Evolutionary conservation across 2,888 invertebrate genomes (phyloP).

Genomic region (Ormyrus thymus): DNA sequence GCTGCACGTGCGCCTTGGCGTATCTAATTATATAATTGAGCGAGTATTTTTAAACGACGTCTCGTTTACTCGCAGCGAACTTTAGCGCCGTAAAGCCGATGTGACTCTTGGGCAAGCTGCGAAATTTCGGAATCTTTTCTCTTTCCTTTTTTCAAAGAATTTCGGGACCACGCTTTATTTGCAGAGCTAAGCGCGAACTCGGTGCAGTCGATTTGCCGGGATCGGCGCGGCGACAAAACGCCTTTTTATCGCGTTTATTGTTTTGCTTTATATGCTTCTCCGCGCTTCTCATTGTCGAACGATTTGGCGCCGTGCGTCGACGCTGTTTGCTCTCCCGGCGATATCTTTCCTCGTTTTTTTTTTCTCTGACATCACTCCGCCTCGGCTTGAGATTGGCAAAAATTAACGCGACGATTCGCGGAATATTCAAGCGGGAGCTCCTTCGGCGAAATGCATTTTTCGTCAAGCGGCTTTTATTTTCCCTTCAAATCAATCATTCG

Average conservation of each 20-base stretch:
- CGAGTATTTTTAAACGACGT: neutral
- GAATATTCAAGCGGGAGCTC: neutral
- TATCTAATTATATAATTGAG: slow-evolving; percentile 32
- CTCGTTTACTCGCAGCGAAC: neutral
- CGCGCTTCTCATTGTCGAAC: neutral
- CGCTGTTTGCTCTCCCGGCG: neutral
- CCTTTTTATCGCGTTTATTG: slow-evolving; percentile 2
- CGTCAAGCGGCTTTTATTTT: too few relatives aligned
- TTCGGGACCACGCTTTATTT: neutral
- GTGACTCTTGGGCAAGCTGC: neutral
- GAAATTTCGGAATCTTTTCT: neutral
- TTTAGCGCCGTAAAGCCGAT: neutral
- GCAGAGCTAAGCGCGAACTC: neutral
- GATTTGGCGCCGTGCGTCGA: too few relatives aligned
- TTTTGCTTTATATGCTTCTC: neutral
- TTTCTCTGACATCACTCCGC: neutral
- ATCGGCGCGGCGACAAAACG: neutral
- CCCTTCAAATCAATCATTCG: too few relatives aligned
- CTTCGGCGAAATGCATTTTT: too few relatives aligned
- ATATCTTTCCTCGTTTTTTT: slow-evolving; percentile 7
- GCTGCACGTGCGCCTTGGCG: slow-evolving; percentile 1
- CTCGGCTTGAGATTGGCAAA: neutral
- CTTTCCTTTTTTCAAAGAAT: neutral
- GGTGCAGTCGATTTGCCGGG: neutral
- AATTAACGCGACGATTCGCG: neutral